Evolutionary conservation across 2,113 vertebrate genomes (phyloP), one percentile per base, ranked within the genome.

Genomic region (Ornithorhynchus anatinus): DNA sequence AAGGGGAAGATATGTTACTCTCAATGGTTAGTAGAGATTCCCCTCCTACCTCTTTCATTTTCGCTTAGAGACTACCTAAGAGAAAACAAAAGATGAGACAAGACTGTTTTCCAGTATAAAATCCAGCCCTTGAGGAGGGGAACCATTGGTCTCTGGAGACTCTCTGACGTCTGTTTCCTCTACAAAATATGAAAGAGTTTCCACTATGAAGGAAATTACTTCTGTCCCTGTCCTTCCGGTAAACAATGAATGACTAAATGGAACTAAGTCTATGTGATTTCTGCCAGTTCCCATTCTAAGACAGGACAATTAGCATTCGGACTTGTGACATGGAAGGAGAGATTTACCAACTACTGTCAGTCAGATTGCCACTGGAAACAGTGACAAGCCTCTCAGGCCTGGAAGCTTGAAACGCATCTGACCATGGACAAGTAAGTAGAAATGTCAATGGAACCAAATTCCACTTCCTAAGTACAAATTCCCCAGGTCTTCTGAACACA

Each of bases 361-460:
- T 72, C 75, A 81, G 83, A 87, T 84, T 87, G 80, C 72, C 83
- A 68, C 83, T 85, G 83, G 86, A 84, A 79, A 68, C 78, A 85
- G 78, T 85, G 75, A 40, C 85, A 78, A 87, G 75, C 70, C 84
- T 72, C 75, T 77, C 57, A 54, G 86, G 78, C 83, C 86, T 85
- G 75, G 64, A 84, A 80, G 75, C 56, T 65, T 70, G 85, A 85
- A 87, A 84, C n/a, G n/a, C n/a, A n/a, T n/a, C n/a, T n/a, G n/a
- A n/a, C n/a, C n/a, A n/a, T n/a, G 19, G 75, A 81, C 85, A 87
- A 80, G 84, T 77, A 85, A 87, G 75, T 61, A 84, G 79, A 87
- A 87, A 85, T 85, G 78, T 80, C 86, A 84, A n/a, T 87, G 73
- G 77, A 82, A 75, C 81, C 80, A 75, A 61, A 84, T 67, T 80